Evolutionary conservation across 2,888 invertebrate species (phyloP).

Genomic region (Trichopoda pennipes): DNA sequence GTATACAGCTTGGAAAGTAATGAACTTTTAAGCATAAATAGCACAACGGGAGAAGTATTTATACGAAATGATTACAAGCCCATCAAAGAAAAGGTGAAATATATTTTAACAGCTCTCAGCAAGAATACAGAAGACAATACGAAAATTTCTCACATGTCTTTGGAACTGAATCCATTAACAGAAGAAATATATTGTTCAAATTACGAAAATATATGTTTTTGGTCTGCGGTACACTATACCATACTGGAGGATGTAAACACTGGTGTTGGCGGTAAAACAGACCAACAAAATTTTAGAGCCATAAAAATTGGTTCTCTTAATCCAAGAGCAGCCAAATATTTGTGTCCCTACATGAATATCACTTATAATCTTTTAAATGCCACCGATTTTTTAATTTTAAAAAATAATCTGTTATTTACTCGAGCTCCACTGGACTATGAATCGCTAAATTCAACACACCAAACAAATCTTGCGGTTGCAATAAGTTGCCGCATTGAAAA

Average conservation of each 20-base stretch:
- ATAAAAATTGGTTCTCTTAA: constrained; percentile 80
- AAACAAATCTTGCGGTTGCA: constrained; percentile 77
- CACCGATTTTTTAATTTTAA: constrained; percentile 79
- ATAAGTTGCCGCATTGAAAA: constrained; percentile 79
- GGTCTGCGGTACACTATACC: constrained; percentile 76
- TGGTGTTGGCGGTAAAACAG: constrained; percentile 4
- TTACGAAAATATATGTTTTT: constrained; percentile 78
- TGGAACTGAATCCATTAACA: constrained; percentile 75
- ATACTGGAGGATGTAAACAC: constrained; percentile 74
- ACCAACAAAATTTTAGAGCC: constrained; percentile 70
- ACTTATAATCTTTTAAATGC: constrained; percentile 80
- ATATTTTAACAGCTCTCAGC: constrained; percentile 76
- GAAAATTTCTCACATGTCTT: constrained; percentile 76
- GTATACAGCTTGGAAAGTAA: constrained; percentile 78
- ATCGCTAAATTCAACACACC: constrained; percentile 78
- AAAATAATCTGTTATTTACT: constrained; percentile 80
- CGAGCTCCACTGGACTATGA: constrained; percentile 81
- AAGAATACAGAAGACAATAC: constrained; percentile 49
- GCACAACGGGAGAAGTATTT: constrained; percentile 77
- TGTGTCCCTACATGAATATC: constrained; percentile 82
- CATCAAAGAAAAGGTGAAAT: constrained; percentile 72
- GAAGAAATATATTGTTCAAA: constrained; percentile 75
- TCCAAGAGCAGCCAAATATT: constrained; percentile 79
- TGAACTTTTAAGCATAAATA: constrained; percentile 75
- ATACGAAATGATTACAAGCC: constrained; percentile 75